phyloP scores from a whole-genome alignment of 2,888 invertebrate species.

The Andrena fulva region DNA sequence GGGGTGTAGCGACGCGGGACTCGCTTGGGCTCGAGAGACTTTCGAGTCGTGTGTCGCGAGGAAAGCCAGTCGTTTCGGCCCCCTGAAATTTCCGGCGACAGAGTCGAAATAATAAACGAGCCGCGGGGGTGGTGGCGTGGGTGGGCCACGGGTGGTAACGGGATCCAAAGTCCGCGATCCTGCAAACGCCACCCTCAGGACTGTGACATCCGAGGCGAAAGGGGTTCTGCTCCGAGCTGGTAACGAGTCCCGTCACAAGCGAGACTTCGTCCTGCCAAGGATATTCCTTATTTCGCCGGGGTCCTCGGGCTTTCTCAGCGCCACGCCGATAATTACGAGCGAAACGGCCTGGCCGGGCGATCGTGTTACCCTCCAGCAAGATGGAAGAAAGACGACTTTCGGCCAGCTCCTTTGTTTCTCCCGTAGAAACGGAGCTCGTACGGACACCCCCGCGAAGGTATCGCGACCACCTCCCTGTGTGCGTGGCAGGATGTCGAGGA shows the following conservation, averaged over 20 bases:
- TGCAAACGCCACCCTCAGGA: constrained; percentile 66
- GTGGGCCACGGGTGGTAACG: constrained; percentile 63
- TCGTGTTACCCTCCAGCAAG: constrained; percentile 62
- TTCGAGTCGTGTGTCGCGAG: neutral
- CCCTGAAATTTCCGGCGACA: constrained; percentile 39
- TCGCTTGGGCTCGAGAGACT: too few relatives aligned
- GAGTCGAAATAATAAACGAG: constrained; percentile 74
- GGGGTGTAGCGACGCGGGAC: neutral
- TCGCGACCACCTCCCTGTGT: neutral
- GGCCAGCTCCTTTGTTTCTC: constrained; percentile 12
- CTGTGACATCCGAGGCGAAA: constrained; percentile 78
- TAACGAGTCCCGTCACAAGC: constrained; percentile 66
- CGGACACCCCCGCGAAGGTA: neutral
- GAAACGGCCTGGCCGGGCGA: constrained; percentile 32
- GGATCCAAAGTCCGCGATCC: constrained; percentile 64
- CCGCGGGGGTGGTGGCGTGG: neutral
- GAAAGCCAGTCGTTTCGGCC: constrained; percentile 1
- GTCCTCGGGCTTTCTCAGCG: constrained; percentile 18
- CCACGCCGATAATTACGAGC: constrained; percentile 65
- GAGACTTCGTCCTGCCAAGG: constrained; percentile 53
- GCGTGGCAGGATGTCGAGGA: constrained; percentile 21
- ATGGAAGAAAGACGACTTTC: neutral
- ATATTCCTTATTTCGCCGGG: constrained; percentile 58
- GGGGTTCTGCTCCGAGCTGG: constrained; percentile 62
- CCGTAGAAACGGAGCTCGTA: neutral